Evolutionary conservation across 1,140 invertebrate species (phyloP).

Genomic region (Drosophila sp.): DNA sequence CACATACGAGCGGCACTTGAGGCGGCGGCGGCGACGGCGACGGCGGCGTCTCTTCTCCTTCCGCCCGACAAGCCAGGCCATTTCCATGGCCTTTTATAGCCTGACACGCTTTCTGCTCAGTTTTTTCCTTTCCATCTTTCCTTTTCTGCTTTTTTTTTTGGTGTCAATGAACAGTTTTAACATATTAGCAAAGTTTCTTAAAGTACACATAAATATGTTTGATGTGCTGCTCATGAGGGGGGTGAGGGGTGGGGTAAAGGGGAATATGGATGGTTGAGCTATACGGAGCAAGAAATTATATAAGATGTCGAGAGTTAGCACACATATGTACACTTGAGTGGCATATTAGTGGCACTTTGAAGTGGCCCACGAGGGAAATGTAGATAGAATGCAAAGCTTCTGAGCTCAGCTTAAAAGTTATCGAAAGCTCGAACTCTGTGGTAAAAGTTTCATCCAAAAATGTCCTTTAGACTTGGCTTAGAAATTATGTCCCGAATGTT

Average conservation of each 20-base stretch:
- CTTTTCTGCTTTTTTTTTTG: constrained; percentile 36
- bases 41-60: background rate
- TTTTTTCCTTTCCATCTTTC: constrained; percentile 17
- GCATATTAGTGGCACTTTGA: constrained; percentile 7
- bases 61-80: background rate
- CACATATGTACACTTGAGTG: constrained; percentile 5
- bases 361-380: constrained; percentile 1
- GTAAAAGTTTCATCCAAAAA: too few relatives aligned
- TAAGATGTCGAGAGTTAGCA: constrained; percentile 7
- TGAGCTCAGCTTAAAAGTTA: background rate
- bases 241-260: background rate
- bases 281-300: constrained; percentile 5
- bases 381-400: background rate
- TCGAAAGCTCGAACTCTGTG: too few relatives aligned
- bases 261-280: background rate
- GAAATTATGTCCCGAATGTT: too few relatives aligned
- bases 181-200: constrained; percentile 81
- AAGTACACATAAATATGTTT: constrained; percentile 81
- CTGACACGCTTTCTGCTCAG: constrained; percentile 66
- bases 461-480: too few relatives aligned
- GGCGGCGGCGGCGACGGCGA: background rate
- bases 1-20: constrained; percentile 21
- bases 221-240: constrained; percentile 45
- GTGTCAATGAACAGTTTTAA: constrained; percentile 82
- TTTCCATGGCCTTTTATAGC: constrained; percentile 53